Percentiles rank a stretch among this genome's conserved stretches.
phyloP scores from a whole-genome alignment of 1,140 invertebrate species.

The Drosophila tristis region DNA sequence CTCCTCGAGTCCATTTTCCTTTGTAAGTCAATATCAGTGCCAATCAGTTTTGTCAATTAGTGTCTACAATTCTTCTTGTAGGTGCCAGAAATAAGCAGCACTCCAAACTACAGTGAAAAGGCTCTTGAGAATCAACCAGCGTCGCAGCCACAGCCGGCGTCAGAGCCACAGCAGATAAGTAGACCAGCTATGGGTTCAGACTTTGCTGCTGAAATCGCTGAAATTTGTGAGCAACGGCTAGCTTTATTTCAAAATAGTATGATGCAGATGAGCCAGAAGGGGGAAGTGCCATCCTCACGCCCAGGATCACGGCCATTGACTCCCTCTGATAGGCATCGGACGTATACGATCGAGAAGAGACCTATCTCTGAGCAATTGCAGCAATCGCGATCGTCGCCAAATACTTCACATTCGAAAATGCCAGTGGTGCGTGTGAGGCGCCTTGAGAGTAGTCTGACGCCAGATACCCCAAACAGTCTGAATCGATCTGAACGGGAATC shows the following conservation, averaged over 20 bases:
- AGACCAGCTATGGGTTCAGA: background rate
- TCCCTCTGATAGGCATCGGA: slow-evolving; percentile 8
- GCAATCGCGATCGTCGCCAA: slow-evolving; percentile 22
- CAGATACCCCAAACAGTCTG: slow-evolving; percentile 22
- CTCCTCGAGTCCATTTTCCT: slow-evolving; percentile 28
- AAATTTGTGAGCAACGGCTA: slow-evolving; percentile 1
- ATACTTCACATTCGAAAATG: background rate
- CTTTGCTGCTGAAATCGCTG: slow-evolving; percentile 1
- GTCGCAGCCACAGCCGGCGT: background rate
- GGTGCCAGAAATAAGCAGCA: slow-evolving; percentile 43
- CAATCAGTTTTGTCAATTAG: background rate
- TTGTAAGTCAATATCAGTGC: slow-evolving; percentile 33
- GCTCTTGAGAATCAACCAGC: background rate
- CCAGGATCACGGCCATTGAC: background rate
- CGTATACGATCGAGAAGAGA: slow-evolving; percentile 53
- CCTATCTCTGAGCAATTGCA: slow-evolving; percentile 25
- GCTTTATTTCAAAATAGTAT: slow-evolving; percentile 14
- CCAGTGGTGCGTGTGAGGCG: slow-evolving; percentile 32
- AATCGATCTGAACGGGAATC: background rate
- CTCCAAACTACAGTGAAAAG: slow-evolving; percentile 7
- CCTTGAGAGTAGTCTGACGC: background rate
- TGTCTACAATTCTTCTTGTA: slow-evolving; percentile 2
- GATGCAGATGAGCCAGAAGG: background rate
- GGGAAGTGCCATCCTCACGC: background rate
- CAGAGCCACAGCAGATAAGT: background rate